A percentile compares a stretch with the other conserved stretches of the same genome.
Conservation (phyloP, 2,797 vertebrate genomes). For the Etheostoma perlongum region DNA sequence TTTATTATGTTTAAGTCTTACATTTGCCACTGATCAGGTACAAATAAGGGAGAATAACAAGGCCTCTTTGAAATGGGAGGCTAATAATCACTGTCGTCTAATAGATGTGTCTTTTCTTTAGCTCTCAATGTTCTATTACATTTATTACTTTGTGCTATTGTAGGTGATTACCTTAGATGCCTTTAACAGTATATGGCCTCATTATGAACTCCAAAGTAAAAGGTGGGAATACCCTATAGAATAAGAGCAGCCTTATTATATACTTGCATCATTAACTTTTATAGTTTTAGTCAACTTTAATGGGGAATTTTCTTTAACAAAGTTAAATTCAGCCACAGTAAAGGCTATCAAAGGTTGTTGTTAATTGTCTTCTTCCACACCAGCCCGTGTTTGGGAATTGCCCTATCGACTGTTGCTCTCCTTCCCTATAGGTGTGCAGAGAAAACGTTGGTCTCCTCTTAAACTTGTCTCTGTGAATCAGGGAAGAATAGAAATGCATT, state of each 20-base stretch:
- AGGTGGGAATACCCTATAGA: slow-evolving; percentile 63
- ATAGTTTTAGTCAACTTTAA: slow-evolving; percentile 71
- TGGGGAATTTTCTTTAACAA: slow-evolving; percentile 61
- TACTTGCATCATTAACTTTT: slow-evolving; percentile 78
- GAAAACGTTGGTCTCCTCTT: slow-evolving; percentile 25
- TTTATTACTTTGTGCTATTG: slow-evolving; percentile 36
- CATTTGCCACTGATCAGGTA: slow-evolving; percentile 30
- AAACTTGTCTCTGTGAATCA: slow-evolving; percentile 44
- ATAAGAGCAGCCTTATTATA: slow-evolving; percentile 68
- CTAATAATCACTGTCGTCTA: slow-evolving; percentile 29
- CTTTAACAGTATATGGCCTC: slow-evolving; percentile 58
- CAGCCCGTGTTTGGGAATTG: slow-evolving; percentile 53
- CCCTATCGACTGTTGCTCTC: slow-evolving; percentile 61
- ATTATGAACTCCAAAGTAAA: slow-evolving; percentile 71
- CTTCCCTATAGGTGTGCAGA: slow-evolving; percentile 49
- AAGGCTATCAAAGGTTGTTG: slow-evolving; percentile 76
- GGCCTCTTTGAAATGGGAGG: slow-evolving; percentile 26
- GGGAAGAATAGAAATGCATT: slow-evolving; percentile 43
- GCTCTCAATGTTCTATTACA: slow-evolving; percentile 38
- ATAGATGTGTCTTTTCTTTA: slow-evolving; percentile 20
- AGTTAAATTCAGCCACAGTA: slow-evolving; percentile 57
- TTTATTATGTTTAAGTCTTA: slow-evolving; percentile 48
- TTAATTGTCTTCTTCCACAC: slow-evolving; percentile 65
- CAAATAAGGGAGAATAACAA: slow-evolving; percentile 28
- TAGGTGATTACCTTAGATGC: slow-evolving; percentile 56